Evolutionary conservation across 1,140 invertebrate species (phyloP).

Genomic region (Macrotrachela quadricornifera): DNA sequence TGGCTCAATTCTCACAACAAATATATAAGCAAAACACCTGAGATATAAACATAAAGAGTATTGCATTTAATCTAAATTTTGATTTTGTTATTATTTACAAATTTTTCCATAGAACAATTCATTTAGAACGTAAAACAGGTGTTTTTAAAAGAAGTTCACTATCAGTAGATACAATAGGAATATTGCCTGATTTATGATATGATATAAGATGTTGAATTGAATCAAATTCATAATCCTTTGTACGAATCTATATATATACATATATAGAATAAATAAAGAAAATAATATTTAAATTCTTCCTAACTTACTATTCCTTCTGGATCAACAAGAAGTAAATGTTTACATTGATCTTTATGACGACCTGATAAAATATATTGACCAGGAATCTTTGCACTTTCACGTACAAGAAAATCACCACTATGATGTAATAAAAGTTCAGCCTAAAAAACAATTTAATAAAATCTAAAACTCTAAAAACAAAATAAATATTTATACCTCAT

Average conservation of each 20-base stretch:
- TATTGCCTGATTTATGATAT: constrained; percentile 69
- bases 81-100: too few relatives aligned
- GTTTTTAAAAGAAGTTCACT: constrained; percentile 51
- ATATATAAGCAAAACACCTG: too few relatives aligned
- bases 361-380: constrained; percentile 88
- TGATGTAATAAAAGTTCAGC: constrained; percentile 22
- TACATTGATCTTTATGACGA: constrained; percentile 51
- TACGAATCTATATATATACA: constrained; percentile 67
- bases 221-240: constrained; percentile 82
- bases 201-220: constrained; percentile 84
- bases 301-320: constrained; percentile 57
- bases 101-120: too few relatives aligned
- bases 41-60: too few relatives aligned
- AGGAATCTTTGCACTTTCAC: constrained; percentile 58
- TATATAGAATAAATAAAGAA: too few relatives aligned
- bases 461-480: too few relatives aligned
- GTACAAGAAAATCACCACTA: constrained; percentile 83
- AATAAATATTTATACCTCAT: constrained; percentile 12
- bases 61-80: too few relatives aligned
- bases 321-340: constrained; percentile 79
- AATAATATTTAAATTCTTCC: not conserved
- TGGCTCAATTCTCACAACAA: too few relatives aligned
- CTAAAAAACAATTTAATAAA: too few relatives aligned
- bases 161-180: constrained; percentile 83
- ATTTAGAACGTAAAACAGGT: not conserved